Base-by-base conservation (phyloP, 2,113 vertebrate genomes). In the Myotis yumanensis region DNA sequence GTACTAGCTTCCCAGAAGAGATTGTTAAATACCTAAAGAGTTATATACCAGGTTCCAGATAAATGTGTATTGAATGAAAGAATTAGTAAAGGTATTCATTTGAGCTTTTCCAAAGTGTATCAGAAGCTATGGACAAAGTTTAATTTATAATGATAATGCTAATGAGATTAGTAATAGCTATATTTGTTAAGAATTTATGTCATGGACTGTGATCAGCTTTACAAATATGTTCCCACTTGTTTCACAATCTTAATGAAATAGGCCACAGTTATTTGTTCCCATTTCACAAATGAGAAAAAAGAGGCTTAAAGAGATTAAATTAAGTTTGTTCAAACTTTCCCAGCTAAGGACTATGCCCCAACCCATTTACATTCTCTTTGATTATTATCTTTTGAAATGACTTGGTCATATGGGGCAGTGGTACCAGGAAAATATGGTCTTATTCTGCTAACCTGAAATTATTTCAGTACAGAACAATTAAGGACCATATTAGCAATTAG, bases 31-130 rank as follows among this genome's bases (percentile, higher is more conserved):
- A 68, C n/a, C 14, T 15, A 46, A 93, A 30, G 68, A 85, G 11
- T 91, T 73, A 76, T 32, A 35, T 32, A 43, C 11, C 35, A 59
- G 10, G 17, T 51, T 90, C 66, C 86, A 30, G 94, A 66, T 84
- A 77, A 89, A 71, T 30, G 8, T 87, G 52, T 69, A 32, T 37
- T 54, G n/a, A 95, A 48, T 85, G 64, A 90, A 95, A 90, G 40
- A 52, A 37, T 75, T 54, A 20, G 66, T 57, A 62, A 80, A 87
- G 28, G 0, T 48, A 90, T 40, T 93, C 43, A 82, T 43, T 20
- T 80, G 71, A 91, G 80, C 37, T 40, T 91, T 89, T 68, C 57
- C n/a, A 91, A 79, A 23, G 4, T 7, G 28, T 84, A 62, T 2
- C 17, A 77, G 25, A 83, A 91, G 8, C 4, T 71, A 40, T 91